Base-by-base conservation (phyloP, 2,888 invertebrate species). In the Nipponacmea schrenckii region DNA sequence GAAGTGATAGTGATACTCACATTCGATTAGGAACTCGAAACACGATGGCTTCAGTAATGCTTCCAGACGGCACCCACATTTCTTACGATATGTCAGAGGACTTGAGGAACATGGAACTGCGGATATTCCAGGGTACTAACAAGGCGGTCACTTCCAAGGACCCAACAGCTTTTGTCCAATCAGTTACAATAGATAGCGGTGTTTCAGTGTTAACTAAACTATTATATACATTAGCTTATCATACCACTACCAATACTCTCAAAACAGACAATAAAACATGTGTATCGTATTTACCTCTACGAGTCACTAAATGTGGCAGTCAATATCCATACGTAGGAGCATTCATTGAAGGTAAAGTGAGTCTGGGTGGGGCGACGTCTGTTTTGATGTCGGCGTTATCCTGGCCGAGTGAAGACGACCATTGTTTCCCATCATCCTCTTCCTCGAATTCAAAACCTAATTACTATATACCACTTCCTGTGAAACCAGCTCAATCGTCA, bases 241-340 rank as follows among this genome's bases (percentile, higher is more conserved):
- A 66, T 26, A 66, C 62, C 12, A 45, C 62, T 7, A 62, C 56
- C 24, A 46, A 62, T 0, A 45, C 56, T 50, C 50, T 27, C 27
- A 20, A 0, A 17, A 50, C 39, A 62, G 45, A 15, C 44, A 46
- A 44, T 44, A 24, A 5, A 45, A 31, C 67, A n/a, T 76, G 76
- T 44, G 68, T 72, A 62, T 64, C 70, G 2, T 66, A 66, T 44
- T 66, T 70, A 14, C 68, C 74, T 26, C 71, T 72, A 68, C 63
- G 48, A 5, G 78, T 78, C 17, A 77, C 77, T 50, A 78, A 78
- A 68, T 77, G 78, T 67, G 78, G 78, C 24, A 74, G 75, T n/a
- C 74, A 75, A 69, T 77, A 75, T 69, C 74, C 74, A 12, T 78
- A 78, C 63, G 74, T 74, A 45, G 78, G 77, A 7, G 77, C 78